Evolutionary conservation across 1,140 invertebrate genomes (phyloP).

Genomic region (Drosophila miranda): DNA sequence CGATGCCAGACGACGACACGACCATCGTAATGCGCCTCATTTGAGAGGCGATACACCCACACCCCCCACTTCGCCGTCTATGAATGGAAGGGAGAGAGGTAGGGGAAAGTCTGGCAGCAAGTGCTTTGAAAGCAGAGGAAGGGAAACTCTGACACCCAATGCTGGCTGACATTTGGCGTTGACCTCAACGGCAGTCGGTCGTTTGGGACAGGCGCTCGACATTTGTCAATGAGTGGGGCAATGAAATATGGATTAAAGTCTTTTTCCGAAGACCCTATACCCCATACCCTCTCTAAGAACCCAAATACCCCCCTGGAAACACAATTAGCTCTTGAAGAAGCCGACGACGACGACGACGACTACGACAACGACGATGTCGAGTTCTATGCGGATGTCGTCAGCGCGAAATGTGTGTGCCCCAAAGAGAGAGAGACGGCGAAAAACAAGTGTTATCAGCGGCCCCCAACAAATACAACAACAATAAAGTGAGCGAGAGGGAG

Average conservation of each 20-base stretch:
- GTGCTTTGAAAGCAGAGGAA: neutral
- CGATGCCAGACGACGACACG: neutral
- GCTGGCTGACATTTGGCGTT: constrained; percentile 54
- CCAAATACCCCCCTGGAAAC: neutral
- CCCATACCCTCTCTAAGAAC: constrained; percentile 1
- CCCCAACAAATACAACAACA: constrained; percentile 11
- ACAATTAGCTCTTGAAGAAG: constrained; percentile 37
- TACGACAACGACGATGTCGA: neutral
- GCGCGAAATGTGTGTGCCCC: neutral
- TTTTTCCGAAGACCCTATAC: neutral
- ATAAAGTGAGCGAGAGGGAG: constrained; percentile 7
- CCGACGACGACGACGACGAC: constrained; percentile 1
- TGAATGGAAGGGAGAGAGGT: too few relatives aligned
- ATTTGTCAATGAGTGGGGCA: constrained; percentile 44
- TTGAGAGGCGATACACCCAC: constrained; percentile 9
- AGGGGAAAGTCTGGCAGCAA: too few relatives aligned
- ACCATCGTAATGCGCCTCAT: constrained; percentile 30
- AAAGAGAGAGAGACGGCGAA: constrained; percentile 13
- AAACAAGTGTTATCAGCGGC: constrained; percentile 45
- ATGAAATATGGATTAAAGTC: constrained; percentile 53
- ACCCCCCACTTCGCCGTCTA: neutral
- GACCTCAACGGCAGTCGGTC: constrained; percentile 41
- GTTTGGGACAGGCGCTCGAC: constrained; percentile 2
- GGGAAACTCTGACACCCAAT: neutral
- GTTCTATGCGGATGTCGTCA: constrained; percentile 18